Evolutionary conservation across 2,797 vertebrate species (phyloP), one percentile per base, ranked within the genome.

Genomic region (Crocodylus rhombifer): DNA sequence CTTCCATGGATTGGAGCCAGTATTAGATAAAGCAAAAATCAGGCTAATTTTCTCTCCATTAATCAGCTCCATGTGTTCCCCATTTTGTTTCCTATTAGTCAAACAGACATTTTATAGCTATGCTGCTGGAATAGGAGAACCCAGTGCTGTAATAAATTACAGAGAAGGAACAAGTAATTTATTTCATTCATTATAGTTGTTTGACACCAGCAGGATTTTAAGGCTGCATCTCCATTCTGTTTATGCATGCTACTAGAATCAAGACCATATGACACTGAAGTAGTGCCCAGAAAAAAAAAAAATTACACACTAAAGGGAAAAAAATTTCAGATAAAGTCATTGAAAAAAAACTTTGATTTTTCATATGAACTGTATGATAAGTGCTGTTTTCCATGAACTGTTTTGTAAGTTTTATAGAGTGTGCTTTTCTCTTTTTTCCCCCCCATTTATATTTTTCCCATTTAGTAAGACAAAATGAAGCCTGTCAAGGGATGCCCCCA

Each of bases 41-140:
- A 87, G n/a, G 51, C 26, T 10, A 5, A 1, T 90, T 89, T 90
- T 78, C 23, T 3, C n/a, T 16, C 14, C 65, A 25, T 80, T 93
- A 86, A 86, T 80, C 78, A 82, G 11, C 16, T 15, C 33, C 87
- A 86, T 73, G 67, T 91, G 89, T 89, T 95, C 82, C 77, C 73
- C 30, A 82, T 94, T 95, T 89, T 94, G 51, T 84, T 86, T 87
- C 80, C 85, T 42, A 56, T 91, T 84, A 84, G 77, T 73, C 69
- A 86, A 89, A 86, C 18, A 80, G 42, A 61, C 87, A 86, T 28
- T 74, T 28, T 42, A 51, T 51, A 74, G 71, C 36, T 51, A 5
- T 73, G 42, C 51, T 10, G 5, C 69, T 25, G 69, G 15, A 42
- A 21, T 42, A 42, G 42, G 55, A 92, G 20, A 82, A 76, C 65